These are phyloP conservation scores for Pollenia amentaria DNA, from an alignment of 2,888 invertebrate species.

Conservation along the genomic window DNA sequence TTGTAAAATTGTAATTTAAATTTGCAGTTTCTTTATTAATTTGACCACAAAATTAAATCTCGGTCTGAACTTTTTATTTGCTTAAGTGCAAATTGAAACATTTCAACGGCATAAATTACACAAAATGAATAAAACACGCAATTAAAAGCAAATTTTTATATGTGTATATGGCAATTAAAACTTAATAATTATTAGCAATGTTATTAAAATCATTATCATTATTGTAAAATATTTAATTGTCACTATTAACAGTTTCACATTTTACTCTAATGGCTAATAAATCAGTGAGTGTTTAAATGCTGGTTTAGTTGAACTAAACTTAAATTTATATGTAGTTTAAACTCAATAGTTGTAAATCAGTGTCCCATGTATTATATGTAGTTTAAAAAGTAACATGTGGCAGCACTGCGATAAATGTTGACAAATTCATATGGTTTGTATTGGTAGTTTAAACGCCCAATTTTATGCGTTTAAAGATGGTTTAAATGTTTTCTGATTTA, in stretches of 20 bases:
- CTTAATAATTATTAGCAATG: neutral
- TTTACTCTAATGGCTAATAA: no score
- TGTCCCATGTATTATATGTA: no score
- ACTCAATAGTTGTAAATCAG: no score
- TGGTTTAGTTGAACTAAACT: no score
- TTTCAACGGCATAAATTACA: neutral
- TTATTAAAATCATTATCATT: neutral
- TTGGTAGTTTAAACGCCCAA: no score
- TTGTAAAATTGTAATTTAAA: neutral
- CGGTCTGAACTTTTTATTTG: neutral
- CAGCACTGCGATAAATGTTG: no score
- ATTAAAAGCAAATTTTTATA: neutral
- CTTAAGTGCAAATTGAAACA: constrained; percentile 29
- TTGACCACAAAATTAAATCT: neutral
- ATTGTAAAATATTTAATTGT: neutral
- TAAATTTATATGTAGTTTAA: no score
- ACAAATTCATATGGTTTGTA: no score
- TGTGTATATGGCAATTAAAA: neutral
- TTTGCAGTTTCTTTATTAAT: constrained; percentile 2
- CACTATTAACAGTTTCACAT: neutral
- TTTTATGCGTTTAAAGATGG: no score
- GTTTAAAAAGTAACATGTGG: no score
- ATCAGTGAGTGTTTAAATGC: no score
- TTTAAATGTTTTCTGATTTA: no score
- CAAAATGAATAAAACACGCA: neutral